A percentile compares a stretch with the other conserved stretches of the same genome.
phyloP scores from a whole-genome alignment of 2,797 vertebrate species.

The Sylvia borin region DNA sequence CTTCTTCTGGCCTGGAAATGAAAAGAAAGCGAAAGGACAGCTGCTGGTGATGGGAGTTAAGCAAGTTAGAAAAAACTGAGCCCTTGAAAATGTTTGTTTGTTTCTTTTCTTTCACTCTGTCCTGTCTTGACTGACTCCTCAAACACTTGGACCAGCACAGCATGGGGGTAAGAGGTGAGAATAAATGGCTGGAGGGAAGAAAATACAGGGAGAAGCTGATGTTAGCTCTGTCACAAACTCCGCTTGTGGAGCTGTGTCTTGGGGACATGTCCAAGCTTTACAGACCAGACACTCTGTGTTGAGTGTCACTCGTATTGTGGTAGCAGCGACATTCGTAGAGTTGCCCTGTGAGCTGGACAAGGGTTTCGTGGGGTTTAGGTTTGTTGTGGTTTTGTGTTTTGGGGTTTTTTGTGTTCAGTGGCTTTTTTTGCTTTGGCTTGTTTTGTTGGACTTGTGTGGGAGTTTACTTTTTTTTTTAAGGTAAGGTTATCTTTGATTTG shows the following conservation, averaged over 20 bases:
- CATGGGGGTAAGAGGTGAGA: neutral
- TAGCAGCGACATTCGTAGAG: neutral
- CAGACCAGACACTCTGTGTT: neutral
- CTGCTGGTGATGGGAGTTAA: neutral
- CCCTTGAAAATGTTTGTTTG: neutral
- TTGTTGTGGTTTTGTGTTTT: neutral
- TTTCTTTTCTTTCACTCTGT: neutral
- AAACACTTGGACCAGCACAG: neutral
- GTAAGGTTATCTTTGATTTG: neutral
- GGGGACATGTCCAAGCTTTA: neutral
- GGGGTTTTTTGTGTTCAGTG: neutral
- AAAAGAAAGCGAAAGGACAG: neutral
- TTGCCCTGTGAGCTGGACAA: neutral
- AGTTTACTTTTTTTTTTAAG: neutral
- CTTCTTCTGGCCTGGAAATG: neutral
- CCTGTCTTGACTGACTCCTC: neutral
- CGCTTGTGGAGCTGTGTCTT: neutral
- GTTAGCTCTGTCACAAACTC: neutral
- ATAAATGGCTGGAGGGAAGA: neutral
- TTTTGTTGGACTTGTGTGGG: neutral
- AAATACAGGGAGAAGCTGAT: neutral
- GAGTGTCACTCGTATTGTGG: neutral
- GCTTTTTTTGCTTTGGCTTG: neutral
- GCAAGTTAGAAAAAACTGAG: neutral
- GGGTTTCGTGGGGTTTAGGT: neutral